Evolutionary conservation across 2,113 vertebrate species (phyloP), one percentile per base, ranked within the genome.

Genomic region (Puffinus mauretanicus): DNA sequence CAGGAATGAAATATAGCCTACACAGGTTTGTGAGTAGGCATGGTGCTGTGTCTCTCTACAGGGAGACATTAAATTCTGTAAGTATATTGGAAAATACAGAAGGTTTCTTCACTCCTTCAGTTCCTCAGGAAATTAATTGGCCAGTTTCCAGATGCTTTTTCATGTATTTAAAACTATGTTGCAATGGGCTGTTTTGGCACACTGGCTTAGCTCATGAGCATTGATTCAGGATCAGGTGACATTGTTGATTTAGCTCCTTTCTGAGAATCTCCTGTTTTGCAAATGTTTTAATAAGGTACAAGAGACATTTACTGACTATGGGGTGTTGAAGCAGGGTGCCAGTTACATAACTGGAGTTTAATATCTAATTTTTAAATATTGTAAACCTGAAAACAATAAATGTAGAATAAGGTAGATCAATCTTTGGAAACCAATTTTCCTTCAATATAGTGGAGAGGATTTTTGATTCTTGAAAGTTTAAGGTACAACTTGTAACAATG

Each of bases 61-160:
- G 72, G 84, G 32, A 95, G 10, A 78, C 14, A 67, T 95, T 93
- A 77, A 64, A 71, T 90, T 91, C 70, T 69, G 3, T 52, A 90
- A 85, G 62, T 38, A 51, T 88, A 94, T 69, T 19, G 14, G 38
- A 70, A 96, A 97, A 91, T 40, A 83, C 6, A 40, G 16, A 58
- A 40, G 17, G 55, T 83, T 96, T 97, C 49, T 75, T 93, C n/a
- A 82, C 51, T 91, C 82, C 16, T 69, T 96, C 29, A 47, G 10
- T 47, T 95, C 61, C 67, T 96, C 61, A 94, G 76, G 88, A 96
- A 69, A 96, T 95, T 71, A 96, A 47, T 54, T 96, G 89, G 54
- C 52, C 25, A 30, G 24, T 86, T 97, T 93, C 86, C 78, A 97
- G 83, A 27, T 60, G 16, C 18, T 91, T 94, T 86, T 95, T 79